Base-by-base conservation (phyloP, 2,113 vertebrate species). In the Anthoscopus minutus region DNA sequence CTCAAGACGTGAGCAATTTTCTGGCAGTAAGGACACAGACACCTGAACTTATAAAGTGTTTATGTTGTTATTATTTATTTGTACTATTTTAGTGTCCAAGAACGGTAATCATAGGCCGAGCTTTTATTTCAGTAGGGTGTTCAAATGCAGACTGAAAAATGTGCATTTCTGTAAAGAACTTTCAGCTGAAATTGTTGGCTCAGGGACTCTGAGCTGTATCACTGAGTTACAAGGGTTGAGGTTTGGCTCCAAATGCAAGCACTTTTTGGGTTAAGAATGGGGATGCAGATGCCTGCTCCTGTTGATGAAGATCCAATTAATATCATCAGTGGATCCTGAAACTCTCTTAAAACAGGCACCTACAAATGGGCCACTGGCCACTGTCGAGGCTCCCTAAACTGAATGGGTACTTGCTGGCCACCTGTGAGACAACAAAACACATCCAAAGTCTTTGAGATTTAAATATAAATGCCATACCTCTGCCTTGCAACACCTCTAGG, bases 61-160 rank as follows among this genome's bases (percentile, higher is more conserved):
- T 76, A 21, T 69, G 21, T 47, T 79, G 71, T 62, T 92, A 21
- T 78, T 85, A 80, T 88, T 95, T 92, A 57, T 80, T 88, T 83
- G 28, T 57, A 62, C 56, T 66, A 30, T 51, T 93, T 80, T 74
- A 37, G 11, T 86, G 53, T 70, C 27, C 38, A 66, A 30, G 33
- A 73, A 54, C 35, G 44, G 81, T 84, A 86, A 92, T 88, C 60
- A 67, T 20, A 33, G 47, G 8, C 22, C 47, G 72, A 88, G 12
- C 58, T 51, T 83, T 30, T 77, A n/a, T 48, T 88, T 60, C 70
- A 51, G 40, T 37, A 78, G 54, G 33, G 40, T 77, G 47, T 78
- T 93, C 58, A 62, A 70, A 88, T 51, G 38, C 47, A 88, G 88
- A 86, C 80, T 83, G 88, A 90, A 93, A 96, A 94, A 86, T 78